These are phyloP conservation scores for Otolemur garnettii DNA, from an alignment of 2,113 vertebrate species.

Conservation along the genomic window DNA sequence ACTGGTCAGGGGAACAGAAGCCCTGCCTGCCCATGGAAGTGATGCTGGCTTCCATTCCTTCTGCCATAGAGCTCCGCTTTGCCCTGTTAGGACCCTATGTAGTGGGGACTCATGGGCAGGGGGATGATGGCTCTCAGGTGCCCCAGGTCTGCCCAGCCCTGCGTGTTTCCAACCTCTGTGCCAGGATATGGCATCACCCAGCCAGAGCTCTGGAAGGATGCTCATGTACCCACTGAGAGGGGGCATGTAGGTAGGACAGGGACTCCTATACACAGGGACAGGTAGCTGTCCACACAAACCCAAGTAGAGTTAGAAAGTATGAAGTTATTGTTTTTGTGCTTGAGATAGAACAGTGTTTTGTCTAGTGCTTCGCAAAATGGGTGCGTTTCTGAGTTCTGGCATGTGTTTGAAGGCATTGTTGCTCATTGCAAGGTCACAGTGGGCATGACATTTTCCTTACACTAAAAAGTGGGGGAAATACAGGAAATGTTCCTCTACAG, in stretches of 20 bases:
- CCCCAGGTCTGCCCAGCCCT: background rate
- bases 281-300: background rate
- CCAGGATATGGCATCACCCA: background rate
- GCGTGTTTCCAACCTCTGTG: slow-evolving; percentile 4
- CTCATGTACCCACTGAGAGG: background rate
- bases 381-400: background rate
- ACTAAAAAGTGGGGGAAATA: no score
- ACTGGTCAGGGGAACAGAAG: background rate
- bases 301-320: slow-evolving; percentile 45
- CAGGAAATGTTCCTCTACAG: background rate
- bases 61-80: background rate
- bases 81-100: background rate
- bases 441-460: background rate
- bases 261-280: background rate
- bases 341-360: slow-evolving; percentile 45
- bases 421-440: background rate
- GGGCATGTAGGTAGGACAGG: accelerated
- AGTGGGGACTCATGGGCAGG: background rate
- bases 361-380: slow-evolving; percentile 41
- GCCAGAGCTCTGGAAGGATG: background rate
- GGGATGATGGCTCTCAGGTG: background rate
- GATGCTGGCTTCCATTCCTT: background rate
- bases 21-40: background rate
- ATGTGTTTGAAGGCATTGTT: background rate
- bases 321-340: background rate